Conservation (phyloP, 2,888 invertebrate species). For the Tolmerus cingulatus region DNA sequence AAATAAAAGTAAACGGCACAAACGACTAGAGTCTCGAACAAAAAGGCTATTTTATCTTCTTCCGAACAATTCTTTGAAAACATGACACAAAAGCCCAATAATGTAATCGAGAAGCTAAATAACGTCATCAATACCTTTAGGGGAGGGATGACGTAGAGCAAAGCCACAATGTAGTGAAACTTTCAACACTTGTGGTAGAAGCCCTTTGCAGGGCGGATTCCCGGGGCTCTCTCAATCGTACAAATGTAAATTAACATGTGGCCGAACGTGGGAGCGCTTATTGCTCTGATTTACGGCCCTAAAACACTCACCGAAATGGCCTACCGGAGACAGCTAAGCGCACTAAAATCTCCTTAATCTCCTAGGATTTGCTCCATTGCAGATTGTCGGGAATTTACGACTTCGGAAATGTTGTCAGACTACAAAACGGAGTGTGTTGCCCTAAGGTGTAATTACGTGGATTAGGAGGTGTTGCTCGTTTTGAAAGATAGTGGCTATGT, state of each 20-base stretch:
- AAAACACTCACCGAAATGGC: neutral
- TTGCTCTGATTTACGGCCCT: neutral
- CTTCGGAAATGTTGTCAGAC: neutral
- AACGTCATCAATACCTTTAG: neutral
- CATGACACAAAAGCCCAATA: neutral
- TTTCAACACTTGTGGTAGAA: neutral
- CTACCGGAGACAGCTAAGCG: neutral
- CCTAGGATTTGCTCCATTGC: neutral
- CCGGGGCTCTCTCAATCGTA: neutral
- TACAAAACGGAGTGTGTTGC: neutral
- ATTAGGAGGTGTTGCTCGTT: neutral
- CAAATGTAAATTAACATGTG: neutral
- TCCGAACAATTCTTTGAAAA: neutral
- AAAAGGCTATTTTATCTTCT: neutral
- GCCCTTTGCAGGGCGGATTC: neutral
- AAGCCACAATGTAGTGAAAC: neutral
- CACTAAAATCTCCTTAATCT: neutral
- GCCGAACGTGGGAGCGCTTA: neutral
- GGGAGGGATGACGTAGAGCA: neutral
- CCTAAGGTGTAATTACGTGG: neutral
- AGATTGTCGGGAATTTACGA: neutral
- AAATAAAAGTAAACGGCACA: neutral
- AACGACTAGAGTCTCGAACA: neutral
- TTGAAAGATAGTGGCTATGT: neutral
- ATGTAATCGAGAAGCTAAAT: neutral